Conservation (phyloP, 2,888 invertebrate genomes). For the Drosophila cracens region DNA sequence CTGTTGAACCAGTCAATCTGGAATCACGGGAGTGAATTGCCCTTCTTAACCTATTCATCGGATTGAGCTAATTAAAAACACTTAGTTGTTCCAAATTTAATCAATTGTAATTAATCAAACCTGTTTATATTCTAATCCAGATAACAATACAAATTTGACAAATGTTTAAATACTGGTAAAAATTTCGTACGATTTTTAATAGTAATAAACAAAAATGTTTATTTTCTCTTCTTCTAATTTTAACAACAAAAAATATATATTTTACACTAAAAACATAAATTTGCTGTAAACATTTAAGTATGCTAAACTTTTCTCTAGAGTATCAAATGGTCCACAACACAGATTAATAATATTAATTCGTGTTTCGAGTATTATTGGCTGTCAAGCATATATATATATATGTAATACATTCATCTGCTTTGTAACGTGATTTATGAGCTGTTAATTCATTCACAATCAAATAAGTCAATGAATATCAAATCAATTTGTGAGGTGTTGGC, state of each 20-base stretch:
- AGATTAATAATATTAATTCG: neutral
- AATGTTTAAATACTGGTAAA: neutral
- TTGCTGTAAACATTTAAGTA: neutral
- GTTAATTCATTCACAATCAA: neutral
- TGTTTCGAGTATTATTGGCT: neutral
- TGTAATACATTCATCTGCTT: neutral
- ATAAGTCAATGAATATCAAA: neutral
- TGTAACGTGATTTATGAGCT: neutral
- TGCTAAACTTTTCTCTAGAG: neutral
- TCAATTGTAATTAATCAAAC: constrained; percentile 8
- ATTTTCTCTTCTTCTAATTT: no score
- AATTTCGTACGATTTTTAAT: neutral
- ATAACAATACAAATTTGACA: neutral
- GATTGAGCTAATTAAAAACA: constrained; percentile 7
- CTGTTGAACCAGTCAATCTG: constrained; percentile 32
- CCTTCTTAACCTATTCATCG: constrained; percentile 10
- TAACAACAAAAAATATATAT: neutral
- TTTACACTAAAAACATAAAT: neutral
- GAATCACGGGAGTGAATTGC: constrained; percentile 17
- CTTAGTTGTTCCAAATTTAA: neutral
- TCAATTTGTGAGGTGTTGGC: constrained; percentile 1
- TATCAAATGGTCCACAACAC: neutral
- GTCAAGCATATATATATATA: neutral
- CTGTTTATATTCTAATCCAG: constrained; percentile 8
- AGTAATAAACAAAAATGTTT: neutral